phyloP scores from a whole-genome alignment of 2,888 invertebrate genomes.

The Drosophila sordidula region DNA sequence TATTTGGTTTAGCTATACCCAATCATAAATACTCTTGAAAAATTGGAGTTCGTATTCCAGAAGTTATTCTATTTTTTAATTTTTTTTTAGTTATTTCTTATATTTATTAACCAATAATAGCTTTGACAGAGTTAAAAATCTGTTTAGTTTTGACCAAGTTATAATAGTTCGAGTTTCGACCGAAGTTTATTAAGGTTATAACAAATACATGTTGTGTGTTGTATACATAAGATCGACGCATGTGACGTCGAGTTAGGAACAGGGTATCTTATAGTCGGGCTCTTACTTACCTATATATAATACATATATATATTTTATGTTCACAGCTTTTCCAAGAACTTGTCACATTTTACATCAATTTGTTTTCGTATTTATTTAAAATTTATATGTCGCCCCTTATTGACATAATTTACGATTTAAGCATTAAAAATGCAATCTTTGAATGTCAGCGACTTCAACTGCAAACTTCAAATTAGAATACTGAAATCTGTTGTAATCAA shows the following conservation, averaged over 20 bases:
- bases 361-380: conserved; percentile 43
- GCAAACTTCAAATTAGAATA: conserved; percentile 12
- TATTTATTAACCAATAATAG: no score
- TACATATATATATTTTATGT: conserved; percentile 3
- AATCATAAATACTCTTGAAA: conserved; percentile 7
- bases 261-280: background rate
- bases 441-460: conserved; percentile 24
- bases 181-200: no score
- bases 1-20: background rate
- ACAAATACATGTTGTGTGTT: no score
- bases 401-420: conserved; percentile 63
- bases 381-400: conserved; percentile 52
- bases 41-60: background rate
- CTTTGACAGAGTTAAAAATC: background rate
- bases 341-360: conserved; percentile 51
- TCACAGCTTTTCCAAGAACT: conserved; percentile 62
- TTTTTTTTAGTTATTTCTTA: no score
- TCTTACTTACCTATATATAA: background rate
- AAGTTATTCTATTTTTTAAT: background rate
- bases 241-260: no score
- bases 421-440: conserved; percentile 34
- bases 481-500: conserved; percentile 15
- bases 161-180: no score
- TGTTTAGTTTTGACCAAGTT: no score
- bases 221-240: no score